Conservation (phyloP, 2,113 vertebrate genomes). For the Chunga burmeisteri region DNA sequence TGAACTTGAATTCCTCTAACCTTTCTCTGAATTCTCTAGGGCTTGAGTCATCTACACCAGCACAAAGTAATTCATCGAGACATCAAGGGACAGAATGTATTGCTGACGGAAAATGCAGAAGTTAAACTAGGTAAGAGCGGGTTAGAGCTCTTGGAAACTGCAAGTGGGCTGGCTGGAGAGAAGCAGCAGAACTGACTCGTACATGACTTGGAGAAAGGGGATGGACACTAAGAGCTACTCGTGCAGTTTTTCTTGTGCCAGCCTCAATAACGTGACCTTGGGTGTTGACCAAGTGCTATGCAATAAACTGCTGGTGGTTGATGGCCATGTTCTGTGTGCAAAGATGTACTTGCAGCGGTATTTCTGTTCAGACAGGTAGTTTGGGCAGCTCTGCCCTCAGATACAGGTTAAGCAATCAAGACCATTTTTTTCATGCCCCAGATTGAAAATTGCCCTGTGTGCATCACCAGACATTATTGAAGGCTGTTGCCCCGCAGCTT, state of each 20-base stretch:
- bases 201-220: background rate
- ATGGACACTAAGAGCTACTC: background rate
- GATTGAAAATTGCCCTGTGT: background rate
- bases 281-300: background rate
- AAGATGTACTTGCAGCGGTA: background rate
- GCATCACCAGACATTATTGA: fast-evolving
- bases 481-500: background rate
- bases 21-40: conserved; percentile 76
- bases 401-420: background rate
- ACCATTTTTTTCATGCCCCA: background rate
- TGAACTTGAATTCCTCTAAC: conserved; percentile 39
- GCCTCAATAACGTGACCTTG: background rate
- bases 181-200: background rate
- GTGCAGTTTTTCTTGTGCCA: background rate
- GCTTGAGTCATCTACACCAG: conserved; percentile 97
- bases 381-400: background rate
- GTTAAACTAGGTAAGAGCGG: conserved; percentile 91
- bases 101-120: conserved; percentile 97
- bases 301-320: background rate
- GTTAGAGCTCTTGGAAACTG: background rate
- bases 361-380: background rate
- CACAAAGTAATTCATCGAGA: conserved; percentile 99
- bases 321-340: background rate
- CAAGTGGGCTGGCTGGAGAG: background rate
- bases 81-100: conserved; percentile 97